These are phyloP conservation scores for Xestoiulus laeticollis DNA, from an alignment of 2,888 invertebrate genomes.

Conservation along the genomic window DNA sequence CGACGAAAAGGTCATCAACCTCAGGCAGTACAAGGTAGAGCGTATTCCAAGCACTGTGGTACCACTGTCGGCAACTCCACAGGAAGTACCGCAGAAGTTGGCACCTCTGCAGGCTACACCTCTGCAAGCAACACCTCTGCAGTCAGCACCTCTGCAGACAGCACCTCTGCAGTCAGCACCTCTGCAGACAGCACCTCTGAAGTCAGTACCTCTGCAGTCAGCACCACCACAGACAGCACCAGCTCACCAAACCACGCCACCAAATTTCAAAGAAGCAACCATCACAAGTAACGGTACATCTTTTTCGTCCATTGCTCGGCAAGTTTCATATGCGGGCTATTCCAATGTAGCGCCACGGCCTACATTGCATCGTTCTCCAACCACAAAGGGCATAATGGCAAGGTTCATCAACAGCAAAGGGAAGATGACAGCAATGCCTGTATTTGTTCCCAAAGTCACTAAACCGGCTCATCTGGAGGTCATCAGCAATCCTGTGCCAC, in stretches of 20 bases:
- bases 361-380: not conserved
- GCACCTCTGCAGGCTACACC: not conserved
- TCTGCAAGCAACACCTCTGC: not conserved
- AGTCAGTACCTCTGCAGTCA: not conserved
- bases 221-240: not conserved
- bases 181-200: not conserved
- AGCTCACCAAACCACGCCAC: not conserved
- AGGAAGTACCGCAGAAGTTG: not conserved
- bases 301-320: not conserved
- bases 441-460: conserved; percentile 49
- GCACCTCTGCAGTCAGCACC: not conserved
- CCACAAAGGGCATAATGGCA: conserved; percentile 82
- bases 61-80: not conserved
- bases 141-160: not conserved
- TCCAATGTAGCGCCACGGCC: not conserved
- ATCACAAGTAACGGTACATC: not conserved
- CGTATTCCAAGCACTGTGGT: not conserved
- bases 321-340: not conserved
- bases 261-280: not conserved
- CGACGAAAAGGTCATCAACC: conserved; percentile 64
- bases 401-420: conserved; percentile 83
- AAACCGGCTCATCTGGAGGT: not conserved
- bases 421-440: conserved; percentile 66
- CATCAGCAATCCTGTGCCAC: not conserved
- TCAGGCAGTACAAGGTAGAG: not conserved